Conservation (phyloP, 2,888 invertebrate genomes). For the Adelphocoris suturalis region DNA sequence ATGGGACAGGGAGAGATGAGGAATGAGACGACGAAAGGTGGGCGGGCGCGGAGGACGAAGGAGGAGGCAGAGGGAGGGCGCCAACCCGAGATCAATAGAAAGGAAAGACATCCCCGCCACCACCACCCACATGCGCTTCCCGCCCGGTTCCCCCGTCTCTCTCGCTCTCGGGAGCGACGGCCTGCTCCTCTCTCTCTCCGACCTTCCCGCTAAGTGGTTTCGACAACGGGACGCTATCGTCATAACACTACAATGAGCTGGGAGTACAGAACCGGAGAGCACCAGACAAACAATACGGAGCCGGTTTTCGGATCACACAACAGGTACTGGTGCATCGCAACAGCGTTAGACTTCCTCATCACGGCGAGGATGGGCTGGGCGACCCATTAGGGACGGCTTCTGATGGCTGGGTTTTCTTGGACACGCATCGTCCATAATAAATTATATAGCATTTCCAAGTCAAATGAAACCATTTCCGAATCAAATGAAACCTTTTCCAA, state of each 20-base stretch:
- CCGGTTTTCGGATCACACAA: background rate
- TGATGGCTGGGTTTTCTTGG: too few relatives aligned
- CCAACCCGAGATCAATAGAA: constrained; percentile 66
- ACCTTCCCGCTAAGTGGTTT: constrained; percentile 42
- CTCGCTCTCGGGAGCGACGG: background rate
- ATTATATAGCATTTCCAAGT: too few relatives aligned
- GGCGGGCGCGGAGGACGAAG: background rate
- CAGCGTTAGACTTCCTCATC: too few relatives aligned
- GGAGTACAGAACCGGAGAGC: constrained; percentile 22
- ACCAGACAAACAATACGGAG: constrained; percentile 13
- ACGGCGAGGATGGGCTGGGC: too few relatives aligned
- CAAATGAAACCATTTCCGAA: too few relatives aligned
- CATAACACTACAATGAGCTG: constrained; percentile 39
- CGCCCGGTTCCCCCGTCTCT: background rate
- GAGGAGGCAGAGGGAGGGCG: constrained; percentile 44
- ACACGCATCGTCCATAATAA: too few relatives aligned
- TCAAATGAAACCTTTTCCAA: too few relatives aligned
- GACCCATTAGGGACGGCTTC: too few relatives aligned
- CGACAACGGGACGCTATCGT: constrained; percentile 69
- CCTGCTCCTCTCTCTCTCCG: background rate
- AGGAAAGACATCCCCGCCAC: constrained; percentile 50
- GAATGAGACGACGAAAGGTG: constrained; percentile 12
- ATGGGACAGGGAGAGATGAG: constrained; percentile 11
- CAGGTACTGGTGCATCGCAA: constrained; percentile 17
- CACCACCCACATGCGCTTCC: constrained; percentile 41